Evolutionary conservation across 2,113 vertebrate genomes (phyloP).

Genomic region (Casuarius casuarius): DNA sequence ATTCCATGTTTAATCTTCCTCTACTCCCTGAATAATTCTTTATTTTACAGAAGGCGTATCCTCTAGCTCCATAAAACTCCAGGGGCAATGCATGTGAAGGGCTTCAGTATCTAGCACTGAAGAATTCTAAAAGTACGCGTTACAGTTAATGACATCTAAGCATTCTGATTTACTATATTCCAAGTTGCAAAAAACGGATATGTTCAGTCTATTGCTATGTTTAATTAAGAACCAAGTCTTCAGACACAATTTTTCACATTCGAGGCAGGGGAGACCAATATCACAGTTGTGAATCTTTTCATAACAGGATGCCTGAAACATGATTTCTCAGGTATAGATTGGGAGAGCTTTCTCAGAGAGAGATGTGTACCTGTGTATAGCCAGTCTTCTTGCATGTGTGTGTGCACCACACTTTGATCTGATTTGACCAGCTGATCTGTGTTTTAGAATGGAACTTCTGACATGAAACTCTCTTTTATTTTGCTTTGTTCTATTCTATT

Average conservation of each 20-base stretch:
- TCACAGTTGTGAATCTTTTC: neutral
- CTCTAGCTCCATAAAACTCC: neutral
- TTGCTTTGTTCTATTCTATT: neutral
- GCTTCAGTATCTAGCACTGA: neutral
- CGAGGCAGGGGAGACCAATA: neutral
- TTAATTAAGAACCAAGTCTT: neutral
- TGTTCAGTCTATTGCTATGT: neutral
- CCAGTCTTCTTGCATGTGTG: neutral
- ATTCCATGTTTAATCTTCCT: neutral
- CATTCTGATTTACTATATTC: neutral
- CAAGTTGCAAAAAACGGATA: neutral
- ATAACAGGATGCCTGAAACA: neutral
- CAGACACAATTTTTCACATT: neutral
- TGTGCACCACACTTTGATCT: neutral
- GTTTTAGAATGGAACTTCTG: neutral
- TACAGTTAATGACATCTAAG: neutral
- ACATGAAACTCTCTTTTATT: neutral
- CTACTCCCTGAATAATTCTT: neutral
- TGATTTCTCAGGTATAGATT: neutral
- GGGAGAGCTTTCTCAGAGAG: neutral
- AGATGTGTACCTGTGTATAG: neutral
- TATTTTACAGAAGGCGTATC: neutral
- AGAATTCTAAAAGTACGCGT: neutral
- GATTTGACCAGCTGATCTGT: neutral
- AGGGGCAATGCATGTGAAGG: accelerated